These are phyloP conservation scores for Ceyx erithaca DNA, from an alignment of 2,797 vertebrate species.

Conservation along the genomic window DNA sequence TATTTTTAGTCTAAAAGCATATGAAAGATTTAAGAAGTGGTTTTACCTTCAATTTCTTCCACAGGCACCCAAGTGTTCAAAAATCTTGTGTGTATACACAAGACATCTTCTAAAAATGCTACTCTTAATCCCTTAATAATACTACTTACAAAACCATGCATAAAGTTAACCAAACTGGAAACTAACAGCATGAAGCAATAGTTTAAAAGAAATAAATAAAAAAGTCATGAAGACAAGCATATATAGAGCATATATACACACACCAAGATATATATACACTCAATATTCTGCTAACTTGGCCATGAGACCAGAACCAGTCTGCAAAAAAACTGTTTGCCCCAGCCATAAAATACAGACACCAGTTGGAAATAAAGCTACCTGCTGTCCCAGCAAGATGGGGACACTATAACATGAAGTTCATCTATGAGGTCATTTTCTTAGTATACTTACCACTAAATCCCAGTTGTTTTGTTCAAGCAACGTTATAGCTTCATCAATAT, in stretches of 20 bases:
- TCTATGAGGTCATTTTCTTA: slow-evolving; percentile 26
- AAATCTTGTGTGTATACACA: neutral
- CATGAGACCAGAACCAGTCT: neutral
- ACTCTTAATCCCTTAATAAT: neutral
- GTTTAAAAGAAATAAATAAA: neutral
- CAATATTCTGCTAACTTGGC: neutral
- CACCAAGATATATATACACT: neutral
- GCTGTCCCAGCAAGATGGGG: neutral
- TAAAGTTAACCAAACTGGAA: neutral
- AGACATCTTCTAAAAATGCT: neutral
- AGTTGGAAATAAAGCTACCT: neutral
- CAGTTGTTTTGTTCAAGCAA: slow-evolving; percentile 99
- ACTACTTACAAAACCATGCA: neutral
- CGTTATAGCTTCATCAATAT: slow-evolving; percentile 99
- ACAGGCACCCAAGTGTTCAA: neutral
- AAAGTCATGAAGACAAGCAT: neutral
- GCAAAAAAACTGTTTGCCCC: neutral
- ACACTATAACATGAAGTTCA: neutral
- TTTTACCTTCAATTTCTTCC: neutral
- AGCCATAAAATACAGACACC: neutral
- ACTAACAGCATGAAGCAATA: neutral
- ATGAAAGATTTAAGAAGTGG: neutral
- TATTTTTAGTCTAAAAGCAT: neutral
- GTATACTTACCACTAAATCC: slow-evolving; percentile 98
- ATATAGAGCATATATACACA: neutral